phyloP scores from a whole-genome alignment of 37 sponge, comb jelly and placozoan genomes.

The Corticium candelabrum region DNA sequence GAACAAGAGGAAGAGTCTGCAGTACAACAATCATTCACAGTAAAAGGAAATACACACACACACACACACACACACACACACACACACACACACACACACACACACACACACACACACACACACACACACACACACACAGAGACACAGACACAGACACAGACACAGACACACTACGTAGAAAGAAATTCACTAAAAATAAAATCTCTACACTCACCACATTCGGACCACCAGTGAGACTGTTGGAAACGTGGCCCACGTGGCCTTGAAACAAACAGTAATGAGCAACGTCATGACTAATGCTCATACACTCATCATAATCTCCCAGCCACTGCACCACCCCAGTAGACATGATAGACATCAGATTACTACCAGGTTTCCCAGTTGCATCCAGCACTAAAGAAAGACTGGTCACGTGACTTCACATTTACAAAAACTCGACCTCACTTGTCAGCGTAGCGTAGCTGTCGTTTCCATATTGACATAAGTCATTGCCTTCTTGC shows the following conservation, averaged over 20 bases:
- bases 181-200: too few species aligned
- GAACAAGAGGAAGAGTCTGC: too few species aligned
- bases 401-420: background rate
- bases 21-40: too few species aligned
- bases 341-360: too few species aligned
- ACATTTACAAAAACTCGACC: background rate
- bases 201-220: too few species aligned
- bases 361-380: background rate
- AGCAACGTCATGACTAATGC: background rate
- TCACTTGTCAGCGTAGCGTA: background rate
- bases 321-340: background rate
- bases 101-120: constrained; percentile 2
- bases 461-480: too few species aligned
- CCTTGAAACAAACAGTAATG: background rate
- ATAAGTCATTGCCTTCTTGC: too few species aligned
- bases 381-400: background rate
- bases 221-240: too few species aligned
- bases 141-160: too few species aligned
- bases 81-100: constrained; percentile 5
- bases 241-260: too few species aligned
- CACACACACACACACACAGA: background rate
- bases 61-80: constrained; percentile 5
- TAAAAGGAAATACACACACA: too few species aligned
- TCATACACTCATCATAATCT: background rate
- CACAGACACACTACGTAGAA: too few species aligned